Evolutionary conservation across 2,888 invertebrate species (phyloP).

Genomic region (Mesorhabditis sp.): DNA sequence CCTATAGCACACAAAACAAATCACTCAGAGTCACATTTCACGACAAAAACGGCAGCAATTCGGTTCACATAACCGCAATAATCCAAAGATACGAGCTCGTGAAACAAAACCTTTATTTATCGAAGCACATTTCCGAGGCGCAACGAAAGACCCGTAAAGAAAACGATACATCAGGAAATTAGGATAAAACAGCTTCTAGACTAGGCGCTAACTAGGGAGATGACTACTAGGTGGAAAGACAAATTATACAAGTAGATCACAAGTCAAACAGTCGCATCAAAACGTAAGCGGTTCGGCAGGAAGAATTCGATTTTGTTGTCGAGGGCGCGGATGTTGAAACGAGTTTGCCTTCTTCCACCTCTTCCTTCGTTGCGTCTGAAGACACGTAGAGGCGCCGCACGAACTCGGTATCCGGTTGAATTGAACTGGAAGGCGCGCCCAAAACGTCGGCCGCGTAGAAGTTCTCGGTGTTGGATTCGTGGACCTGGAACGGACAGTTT

Average conservation of each 20-base stretch:
- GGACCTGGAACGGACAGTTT: constrained; percentile 12
- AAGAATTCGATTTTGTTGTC: constrained; percentile 15
- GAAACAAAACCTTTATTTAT: no score
- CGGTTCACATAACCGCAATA: no score
- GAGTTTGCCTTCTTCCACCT: constrained; percentile 11
- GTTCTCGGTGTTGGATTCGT: constrained; percentile 12
- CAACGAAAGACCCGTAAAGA: background rate
- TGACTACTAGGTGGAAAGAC: background rate
- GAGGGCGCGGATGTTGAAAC: constrained; percentile 13
- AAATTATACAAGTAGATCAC: background rate
- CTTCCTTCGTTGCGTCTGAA: constrained; percentile 10
- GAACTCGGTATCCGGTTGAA: constrained; percentile 23
- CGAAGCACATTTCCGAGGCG: no score
- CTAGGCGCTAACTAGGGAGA: background rate
- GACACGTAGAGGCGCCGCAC: constrained; percentile 20
- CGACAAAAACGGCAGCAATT: no score
- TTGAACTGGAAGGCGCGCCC: constrained; percentile 23
- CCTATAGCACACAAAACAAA: no score
- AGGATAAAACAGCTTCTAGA: background rate
- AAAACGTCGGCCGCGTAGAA: constrained; percentile 29
- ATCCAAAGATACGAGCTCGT: no score
- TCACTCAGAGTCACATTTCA: no score
- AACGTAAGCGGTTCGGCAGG: constrained; percentile 16
- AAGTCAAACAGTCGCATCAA: constrained; percentile 5
- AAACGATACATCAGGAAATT: background rate